Conservation (phyloP, 2,888 invertebrate species). For the Hypena proboscidalis region DNA sequence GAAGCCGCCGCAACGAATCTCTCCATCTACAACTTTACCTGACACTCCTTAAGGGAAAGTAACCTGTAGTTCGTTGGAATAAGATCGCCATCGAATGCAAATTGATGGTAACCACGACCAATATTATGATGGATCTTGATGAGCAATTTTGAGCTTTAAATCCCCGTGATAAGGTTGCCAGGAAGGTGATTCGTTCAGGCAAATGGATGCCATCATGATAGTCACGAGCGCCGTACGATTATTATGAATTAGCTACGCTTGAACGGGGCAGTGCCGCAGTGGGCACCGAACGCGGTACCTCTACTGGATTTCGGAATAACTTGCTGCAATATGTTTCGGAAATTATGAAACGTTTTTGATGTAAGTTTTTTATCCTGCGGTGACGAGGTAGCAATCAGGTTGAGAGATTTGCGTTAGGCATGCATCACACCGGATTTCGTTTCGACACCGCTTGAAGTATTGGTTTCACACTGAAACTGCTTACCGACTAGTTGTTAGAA, state of each 20-base stretch:
- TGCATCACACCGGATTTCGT: not conserved
- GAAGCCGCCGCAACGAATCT: constrained; percentile 56
- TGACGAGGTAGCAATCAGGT: constrained; percentile 5
- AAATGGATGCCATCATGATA: constrained; percentile 47
- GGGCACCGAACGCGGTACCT: constrained; percentile 23
- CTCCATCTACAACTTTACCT: constrained; percentile 27
- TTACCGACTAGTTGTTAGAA: too few relatives aligned
- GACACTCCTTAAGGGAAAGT: constrained; percentile 11
- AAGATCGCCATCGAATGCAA: constrained; percentile 17
- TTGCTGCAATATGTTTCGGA: constrained; percentile 10
- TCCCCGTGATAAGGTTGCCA: constrained; percentile 12
- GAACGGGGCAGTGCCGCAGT: too few relatives aligned
- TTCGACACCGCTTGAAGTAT: too few relatives aligned
- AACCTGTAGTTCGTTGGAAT: constrained; percentile 5
- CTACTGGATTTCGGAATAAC: constrained; percentile 19
- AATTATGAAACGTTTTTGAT: constrained; percentile 6
- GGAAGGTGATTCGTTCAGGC: constrained; percentile 14
- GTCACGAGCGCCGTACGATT: constrained; percentile 59
- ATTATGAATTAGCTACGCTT: constrained; percentile 71
- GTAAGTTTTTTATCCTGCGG: constrained; percentile 1
- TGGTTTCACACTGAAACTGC: too few relatives aligned
- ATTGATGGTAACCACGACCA: constrained; percentile 4
- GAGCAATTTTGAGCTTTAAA: constrained; percentile 23
- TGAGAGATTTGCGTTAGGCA: not conserved
- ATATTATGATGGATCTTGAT: constrained; percentile 10